Evolutionary conservation across 1,140 invertebrate genomes (phyloP).

Genomic region (Melanaphis sacchari): DNA sequence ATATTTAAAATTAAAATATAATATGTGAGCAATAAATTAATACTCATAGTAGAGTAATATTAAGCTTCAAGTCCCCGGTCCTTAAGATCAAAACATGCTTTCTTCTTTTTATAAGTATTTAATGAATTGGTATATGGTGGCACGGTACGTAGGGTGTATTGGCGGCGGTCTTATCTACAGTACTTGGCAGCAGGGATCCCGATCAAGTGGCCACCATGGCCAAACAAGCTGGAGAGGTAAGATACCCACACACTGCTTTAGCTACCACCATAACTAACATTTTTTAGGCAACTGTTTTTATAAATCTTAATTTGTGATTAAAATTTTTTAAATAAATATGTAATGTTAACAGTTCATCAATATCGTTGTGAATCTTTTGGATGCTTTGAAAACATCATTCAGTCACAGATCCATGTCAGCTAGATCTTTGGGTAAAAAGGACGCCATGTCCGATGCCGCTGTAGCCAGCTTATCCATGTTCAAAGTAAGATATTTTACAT

Average conservation of each 20-base stretch:
- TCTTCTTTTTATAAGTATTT: conserved; percentile 55
- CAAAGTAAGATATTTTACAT: conserved; percentile 69
- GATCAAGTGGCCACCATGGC: conserved; percentile 88
- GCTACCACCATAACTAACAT: conserved; percentile 30
- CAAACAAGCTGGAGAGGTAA: conserved; percentile 92
- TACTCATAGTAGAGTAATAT: background rate
- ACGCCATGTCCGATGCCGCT: conserved; percentile 84
- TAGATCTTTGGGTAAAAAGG: conserved; percentile 81
- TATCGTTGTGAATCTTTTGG: conserved; percentile 87
- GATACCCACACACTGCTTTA: conserved; percentile 61
- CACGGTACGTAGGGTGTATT: conserved; percentile 78
- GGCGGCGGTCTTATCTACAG: conserved; percentile 84
- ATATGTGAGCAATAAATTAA: conserved; percentile 1
- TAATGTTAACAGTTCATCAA: conserved; percentile 78
- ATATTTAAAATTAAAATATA: background rate
- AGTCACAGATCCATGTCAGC: conserved; percentile 84
- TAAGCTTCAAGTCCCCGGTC: conserved; percentile 46
- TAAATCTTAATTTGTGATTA: background rate
- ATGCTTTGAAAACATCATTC: conserved; percentile 89
- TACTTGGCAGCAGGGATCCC: conserved; percentile 87
- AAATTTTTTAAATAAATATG: background rate
- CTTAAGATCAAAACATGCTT: conserved; percentile 52
- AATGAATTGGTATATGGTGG: conserved; percentile 57
- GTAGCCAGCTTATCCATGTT: conserved; percentile 84
- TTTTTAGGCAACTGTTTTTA: background rate